Evolutionary conservation across 1,140 invertebrate species (phyloP).

Genomic region (Drosophila pruinosa): DNA sequence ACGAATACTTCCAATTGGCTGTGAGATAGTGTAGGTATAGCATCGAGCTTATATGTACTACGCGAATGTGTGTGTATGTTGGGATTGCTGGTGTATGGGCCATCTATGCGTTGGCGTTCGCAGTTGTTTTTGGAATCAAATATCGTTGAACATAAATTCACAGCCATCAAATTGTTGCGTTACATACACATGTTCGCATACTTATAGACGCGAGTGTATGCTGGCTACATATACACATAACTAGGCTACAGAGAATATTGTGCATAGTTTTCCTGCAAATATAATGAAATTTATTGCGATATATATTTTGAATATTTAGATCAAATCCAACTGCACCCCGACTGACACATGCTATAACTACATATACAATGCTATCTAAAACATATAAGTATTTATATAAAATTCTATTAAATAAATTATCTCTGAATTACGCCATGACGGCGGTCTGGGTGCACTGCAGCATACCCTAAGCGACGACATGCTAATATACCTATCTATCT

Average conservation of each 20-base stretch:
- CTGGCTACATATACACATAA: too few relatives aligned
- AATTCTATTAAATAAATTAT: neutral
- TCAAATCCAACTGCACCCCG: conserved; percentile 9
- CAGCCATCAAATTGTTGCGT: conserved; percentile 60
- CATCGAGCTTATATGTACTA: neutral
- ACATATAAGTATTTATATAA: neutral
- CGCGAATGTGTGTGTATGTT: neutral
- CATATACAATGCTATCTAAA: conserved; percentile 1
- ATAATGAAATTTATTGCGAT: conserved; percentile 14
- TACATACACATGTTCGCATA: conserved; percentile 19
- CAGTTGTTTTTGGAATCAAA: conserved; percentile 80
- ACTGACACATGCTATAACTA: conserved; percentile 1
- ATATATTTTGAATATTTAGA: conserved; percentile 25
- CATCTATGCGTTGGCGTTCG: conserved; percentile 51
- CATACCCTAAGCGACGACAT: conserved; percentile 27
- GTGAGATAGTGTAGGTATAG: conserved; percentile 6
- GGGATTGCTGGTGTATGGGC: conserved; percentile 37
- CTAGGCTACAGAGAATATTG: conserved; percentile 17
- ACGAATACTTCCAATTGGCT: conserved; percentile 59
- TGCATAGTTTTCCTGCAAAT: conserved; percentile 16
- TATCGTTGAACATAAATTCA: conserved; percentile 78
- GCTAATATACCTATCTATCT: conserved; percentile 5
- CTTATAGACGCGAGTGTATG: conserved; percentile 34
- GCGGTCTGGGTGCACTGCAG: conserved; percentile 19
- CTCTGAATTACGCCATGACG: conserved; percentile 18